Conservation (phyloP, 2,797 vertebrate species). For the Galaxias olidus region DNA sequence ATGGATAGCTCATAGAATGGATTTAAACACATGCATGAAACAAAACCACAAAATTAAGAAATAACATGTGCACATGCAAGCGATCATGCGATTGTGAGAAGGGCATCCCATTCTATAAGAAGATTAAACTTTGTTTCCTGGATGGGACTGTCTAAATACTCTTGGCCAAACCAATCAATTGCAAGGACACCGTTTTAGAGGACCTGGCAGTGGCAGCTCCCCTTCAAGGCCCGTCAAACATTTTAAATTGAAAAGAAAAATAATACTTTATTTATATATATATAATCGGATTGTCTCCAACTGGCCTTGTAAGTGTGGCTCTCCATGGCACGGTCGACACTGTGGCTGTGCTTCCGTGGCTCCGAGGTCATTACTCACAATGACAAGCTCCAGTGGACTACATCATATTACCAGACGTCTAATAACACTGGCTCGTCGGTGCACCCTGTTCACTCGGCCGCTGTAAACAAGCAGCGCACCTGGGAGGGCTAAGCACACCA, state of each 20-base stretch:
- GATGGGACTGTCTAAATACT: background rate
- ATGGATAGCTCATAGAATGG: background rate
- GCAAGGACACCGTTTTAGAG: constrained; percentile 37
- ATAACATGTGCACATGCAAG: too few species aligned
- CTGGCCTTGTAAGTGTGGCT: constrained; percentile 54
- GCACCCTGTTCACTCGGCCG: constrained; percentile 33
- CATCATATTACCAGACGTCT: constrained; percentile 62
- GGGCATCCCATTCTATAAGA: background rate
- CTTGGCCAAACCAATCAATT: constrained; percentile 48
- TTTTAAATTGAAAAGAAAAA: constrained; percentile 45
- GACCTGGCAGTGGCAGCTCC: constrained; percentile 44
- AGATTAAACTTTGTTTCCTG: constrained; percentile 16
- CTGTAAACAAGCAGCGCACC: constrained; percentile 14
- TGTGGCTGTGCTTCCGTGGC: constrained; percentile 25
- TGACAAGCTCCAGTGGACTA: constrained; percentile 62
- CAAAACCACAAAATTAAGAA: background rate
- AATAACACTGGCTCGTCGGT: constrained; percentile 35
- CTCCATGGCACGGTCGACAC: constrained; percentile 1
- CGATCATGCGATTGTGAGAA: too few species aligned
- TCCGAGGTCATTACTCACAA: constrained; percentile 67
- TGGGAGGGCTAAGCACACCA: too few species aligned
- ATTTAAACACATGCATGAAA: background rate
- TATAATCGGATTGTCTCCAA: constrained; percentile 43
- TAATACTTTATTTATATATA: constrained; percentile 48
- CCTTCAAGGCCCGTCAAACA: constrained; percentile 55